These are phyloP conservation scores for Caenorhabditis brenneri DNA, from an alignment of 1,140 invertebrate species.

Conservation along the genomic window DNA sequence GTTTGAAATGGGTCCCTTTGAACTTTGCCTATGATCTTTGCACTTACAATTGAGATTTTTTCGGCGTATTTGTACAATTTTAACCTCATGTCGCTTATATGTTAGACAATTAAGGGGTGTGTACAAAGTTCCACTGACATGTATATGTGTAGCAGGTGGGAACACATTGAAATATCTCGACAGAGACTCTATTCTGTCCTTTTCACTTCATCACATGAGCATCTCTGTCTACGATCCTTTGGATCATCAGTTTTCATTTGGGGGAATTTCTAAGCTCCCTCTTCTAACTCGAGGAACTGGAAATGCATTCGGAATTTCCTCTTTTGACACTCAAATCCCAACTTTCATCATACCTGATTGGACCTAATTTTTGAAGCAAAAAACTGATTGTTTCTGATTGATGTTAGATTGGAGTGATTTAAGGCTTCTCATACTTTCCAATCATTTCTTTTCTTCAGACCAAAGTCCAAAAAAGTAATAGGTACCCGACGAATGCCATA, in stretches of 20 bases:
- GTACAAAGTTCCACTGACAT: not conserved
- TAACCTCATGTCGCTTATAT: not conserved
- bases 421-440: no score
- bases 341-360: no score
- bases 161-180: slow-evolving; percentile 19
- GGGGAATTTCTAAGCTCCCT: no score
- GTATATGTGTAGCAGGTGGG: slow-evolving; percentile 6
- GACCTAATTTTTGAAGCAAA: no score
- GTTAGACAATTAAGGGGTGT: not conserved
- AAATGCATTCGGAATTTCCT: no score
- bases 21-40: not conserved
- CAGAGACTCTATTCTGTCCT: not conserved
- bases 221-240: not conserved
- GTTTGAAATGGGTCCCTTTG: not conserved
- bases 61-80: not conserved
- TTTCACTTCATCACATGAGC: not conserved
- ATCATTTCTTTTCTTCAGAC: no score
- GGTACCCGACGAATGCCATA: no score
- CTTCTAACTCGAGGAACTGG: no score
- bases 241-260: not conserved
- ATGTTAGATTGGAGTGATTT: no score
- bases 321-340: no score
- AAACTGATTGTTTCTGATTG: no score
- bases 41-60: not conserved
- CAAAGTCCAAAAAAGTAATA: no score